Conservation (phyloP, 2,888 invertebrate genomes). For the Sepioteuthis lessoniana region DNA sequence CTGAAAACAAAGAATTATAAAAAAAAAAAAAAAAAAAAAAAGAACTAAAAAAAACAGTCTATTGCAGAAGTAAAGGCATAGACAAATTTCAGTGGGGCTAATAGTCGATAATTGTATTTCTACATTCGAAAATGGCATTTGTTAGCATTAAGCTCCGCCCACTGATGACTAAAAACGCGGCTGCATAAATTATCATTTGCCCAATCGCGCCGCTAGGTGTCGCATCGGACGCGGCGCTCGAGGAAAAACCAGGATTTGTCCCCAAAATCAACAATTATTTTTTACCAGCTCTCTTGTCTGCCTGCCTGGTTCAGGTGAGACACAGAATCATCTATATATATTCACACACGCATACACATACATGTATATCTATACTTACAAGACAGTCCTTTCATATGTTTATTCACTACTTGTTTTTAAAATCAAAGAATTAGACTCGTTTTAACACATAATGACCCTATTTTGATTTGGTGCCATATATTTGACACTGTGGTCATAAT, state of each 20-base stretch:
- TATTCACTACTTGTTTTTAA: not conserved
- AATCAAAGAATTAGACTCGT: not conserved
- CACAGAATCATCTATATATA: not conserved
- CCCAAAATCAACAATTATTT: not conserved
- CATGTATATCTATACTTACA: no score
- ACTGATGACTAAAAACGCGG: not conserved
- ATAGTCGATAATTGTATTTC: not conserved
- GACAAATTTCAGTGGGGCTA: no score
- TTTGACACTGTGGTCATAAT: not conserved
- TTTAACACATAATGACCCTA: not conserved
- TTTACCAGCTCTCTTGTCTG: not conserved
- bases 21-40: no score
- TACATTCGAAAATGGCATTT: slow-evolving; percentile 20
- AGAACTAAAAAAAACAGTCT: no score
- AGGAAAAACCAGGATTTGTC: not conserved
- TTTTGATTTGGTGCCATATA: not conserved
- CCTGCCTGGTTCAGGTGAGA: not conserved
- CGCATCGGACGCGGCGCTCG: slow-evolving; percentile 15
- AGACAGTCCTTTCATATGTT: no score
- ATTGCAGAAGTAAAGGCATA: no score
- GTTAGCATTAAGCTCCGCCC: not conserved
- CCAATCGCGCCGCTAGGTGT: slow-evolving; percentile 2
- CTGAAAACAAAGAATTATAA: no score
- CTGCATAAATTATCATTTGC: slow-evolving; percentile 12
- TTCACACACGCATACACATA: no score